Percentiles rank a stretch among this genome's conserved stretches.
Conservation (phyloP, 2,113 vertebrate species). For the Miniopterus natalensis region DNA sequence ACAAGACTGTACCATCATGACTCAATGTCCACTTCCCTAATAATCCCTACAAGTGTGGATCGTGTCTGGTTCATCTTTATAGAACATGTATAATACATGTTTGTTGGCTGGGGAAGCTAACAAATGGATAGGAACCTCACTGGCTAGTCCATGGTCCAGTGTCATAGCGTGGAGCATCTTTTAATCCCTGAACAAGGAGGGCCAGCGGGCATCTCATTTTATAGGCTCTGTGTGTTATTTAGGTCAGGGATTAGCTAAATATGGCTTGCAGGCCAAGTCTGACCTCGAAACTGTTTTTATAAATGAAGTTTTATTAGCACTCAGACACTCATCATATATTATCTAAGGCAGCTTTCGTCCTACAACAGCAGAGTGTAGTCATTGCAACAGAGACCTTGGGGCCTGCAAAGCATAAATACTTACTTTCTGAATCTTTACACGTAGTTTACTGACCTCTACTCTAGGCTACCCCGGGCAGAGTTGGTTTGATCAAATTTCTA, state of each 20-base stretch:
- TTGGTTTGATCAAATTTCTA: slow-evolving; percentile 26
- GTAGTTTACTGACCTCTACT: slow-evolving; percentile 7
- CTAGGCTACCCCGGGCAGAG: background rate
- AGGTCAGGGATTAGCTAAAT: background rate
- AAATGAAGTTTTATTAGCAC: background rate
- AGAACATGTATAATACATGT: background rate
- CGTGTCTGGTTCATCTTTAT: background rate
- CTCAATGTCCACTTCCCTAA: background rate
- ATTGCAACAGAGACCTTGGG: background rate
- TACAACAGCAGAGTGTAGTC: background rate
- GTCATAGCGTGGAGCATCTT: background rate
- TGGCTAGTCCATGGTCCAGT: background rate
- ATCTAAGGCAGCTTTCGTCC: background rate
- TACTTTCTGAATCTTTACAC: background rate
- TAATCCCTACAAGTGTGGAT: background rate
- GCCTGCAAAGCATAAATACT: background rate
- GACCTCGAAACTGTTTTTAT: background rate
- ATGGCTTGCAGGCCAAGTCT: background rate
- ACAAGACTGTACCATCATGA: background rate
- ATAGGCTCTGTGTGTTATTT: background rate
- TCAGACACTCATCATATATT: background rate
- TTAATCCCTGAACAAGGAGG: background rate
- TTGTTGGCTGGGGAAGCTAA: background rate
- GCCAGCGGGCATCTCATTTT: background rate
- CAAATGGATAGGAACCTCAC: background rate